Base-by-base conservation (phyloP, 2,888 invertebrate species). In the Oscheius sp. region DNA sequence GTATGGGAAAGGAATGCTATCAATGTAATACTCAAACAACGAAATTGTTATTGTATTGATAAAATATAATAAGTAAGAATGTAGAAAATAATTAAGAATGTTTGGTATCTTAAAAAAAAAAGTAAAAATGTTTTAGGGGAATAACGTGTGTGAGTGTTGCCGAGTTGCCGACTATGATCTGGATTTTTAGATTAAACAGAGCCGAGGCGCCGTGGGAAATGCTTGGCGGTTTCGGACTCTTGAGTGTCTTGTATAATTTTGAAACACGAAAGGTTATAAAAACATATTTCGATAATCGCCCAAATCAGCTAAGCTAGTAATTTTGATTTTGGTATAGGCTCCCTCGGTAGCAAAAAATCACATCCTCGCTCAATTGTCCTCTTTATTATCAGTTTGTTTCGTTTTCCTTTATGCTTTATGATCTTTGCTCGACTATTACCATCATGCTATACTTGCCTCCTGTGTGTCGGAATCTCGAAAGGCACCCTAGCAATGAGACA, bases 161-260 rank as follows among this genome's bases (percentile, higher is more conserved):
- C 41, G 24, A 24, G 20, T 24, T 24, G 47, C 8, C 12, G 12
- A 24, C 24, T 14, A 24, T 59, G 59, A 59, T 59, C 59, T 59
- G 59, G 59, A 59, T 59, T 59, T 59, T 44, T 44, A 59, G 59
- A 59, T 59, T 44, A 59, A 59, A 59, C 59, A 59, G 41, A 59
- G 59, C 57, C 57, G 57, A 14, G 44, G 6, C 59, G 20, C 59
- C 44, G 59, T 59, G 59, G 59, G 59, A 59, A 59, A 24, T 59
- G 41, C 59, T 59, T 44, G 26, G 59, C 44, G 41, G 54, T 54
- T 54, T 54, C 33, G 54, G 54, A 54, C 54, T 54, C 32, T 54
- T 22, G n/a, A 44, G 12, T 17, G 5, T 28, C 28, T 26, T 54
- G 30, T 54, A 54, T 47, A 17, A 17, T 47, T 22, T 47, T 20